Evolutionary conservation across 92 coral and sea anemone species (phyloP), one percentile per base, ranked within the genome.

Genomic region (Bergia puertoricense): DNA sequence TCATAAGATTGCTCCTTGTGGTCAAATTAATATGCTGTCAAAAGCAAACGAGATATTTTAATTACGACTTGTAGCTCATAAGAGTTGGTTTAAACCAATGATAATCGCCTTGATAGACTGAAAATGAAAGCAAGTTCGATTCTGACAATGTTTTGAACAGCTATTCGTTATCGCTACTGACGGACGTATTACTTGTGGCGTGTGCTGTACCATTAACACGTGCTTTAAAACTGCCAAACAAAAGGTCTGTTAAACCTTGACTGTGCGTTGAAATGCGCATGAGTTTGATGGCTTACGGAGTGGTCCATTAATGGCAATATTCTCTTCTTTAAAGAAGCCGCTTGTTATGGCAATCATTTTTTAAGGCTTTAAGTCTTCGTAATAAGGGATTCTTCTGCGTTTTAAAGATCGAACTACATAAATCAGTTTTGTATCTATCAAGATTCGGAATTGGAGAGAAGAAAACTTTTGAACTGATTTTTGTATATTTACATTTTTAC

Each of bases 401-500:
- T 15, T 16, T 74, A 10, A 16, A 74, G 44, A 22, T 2, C 72
- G 36, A 66, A 66, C 72, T 38, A 0, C 30, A 30, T 30, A 69
- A n/a, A 51, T 51, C 57, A 9, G 4, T 2, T 62, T 62, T 62
- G 22, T 23, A 9, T 36, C 77, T 36, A 73, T 73, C 20, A 22
- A 73, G 43, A 73, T 73, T 73, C 44, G 77, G 77, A 37, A 40
- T 46, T 48, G 36, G 20, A 48, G 38, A 45, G 3, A 16, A 50
- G 66, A 45, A 77, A n/a, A 20, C 39, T 46, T 18, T 10, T 4
- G 37, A n/a, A 22, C 30, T 84, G 0, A 76, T 75, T 40, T 37
- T 73, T 44, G 77, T 10, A 14, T 71, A 71, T 84, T 69, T 84
- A 66, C 79, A 84, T 84, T 69, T 84, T 79, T 41, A 67, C 23